phyloP scores from a whole-genome alignment of 2,888 invertebrate species.

The Tiliacea aurago region DNA sequence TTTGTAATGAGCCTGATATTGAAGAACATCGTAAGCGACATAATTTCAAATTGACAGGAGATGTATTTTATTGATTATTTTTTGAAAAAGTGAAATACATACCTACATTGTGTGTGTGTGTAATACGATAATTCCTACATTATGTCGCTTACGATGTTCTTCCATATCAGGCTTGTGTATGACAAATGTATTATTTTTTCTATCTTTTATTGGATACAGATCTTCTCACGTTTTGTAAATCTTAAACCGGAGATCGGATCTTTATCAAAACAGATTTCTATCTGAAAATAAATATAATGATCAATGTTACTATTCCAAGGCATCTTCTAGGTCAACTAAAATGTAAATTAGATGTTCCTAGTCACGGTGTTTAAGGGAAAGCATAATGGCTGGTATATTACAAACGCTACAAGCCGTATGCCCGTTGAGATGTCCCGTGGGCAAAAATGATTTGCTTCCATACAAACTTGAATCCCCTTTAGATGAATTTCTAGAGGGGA shows the following conservation, averaged over 20 bases:
- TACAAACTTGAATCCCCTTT: too few species aligned
- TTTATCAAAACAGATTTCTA: conserved; percentile 44
- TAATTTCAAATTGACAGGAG: too few species aligned
- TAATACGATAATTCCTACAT: too few species aligned
- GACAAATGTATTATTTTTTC: not conserved
- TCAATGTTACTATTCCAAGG: conserved; percentile 14
- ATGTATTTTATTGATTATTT: too few species aligned
- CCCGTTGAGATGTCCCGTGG: not conserved
- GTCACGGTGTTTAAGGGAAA: conserved; percentile 29
- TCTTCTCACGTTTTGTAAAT: conserved; percentile 13
- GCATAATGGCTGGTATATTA: not conserved
- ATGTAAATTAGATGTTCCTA: conserved; percentile 39
- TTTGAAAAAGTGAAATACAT: too few species aligned
- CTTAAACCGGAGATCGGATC: conserved; percentile 18
- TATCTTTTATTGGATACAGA: not conserved
- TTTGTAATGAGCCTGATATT: too few species aligned
- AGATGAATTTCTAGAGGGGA: too few species aligned
- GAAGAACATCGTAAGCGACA: too few species aligned
- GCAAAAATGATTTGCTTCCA: not conserved
- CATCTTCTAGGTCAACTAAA: conserved; percentile 38
- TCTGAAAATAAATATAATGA: conserved; percentile 26
- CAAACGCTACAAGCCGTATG: not conserved
- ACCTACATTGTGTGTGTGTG: too few species aligned
- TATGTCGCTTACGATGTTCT: too few species aligned
- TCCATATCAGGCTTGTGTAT: too few species aligned